These are phyloP conservation scores for Lithobates sylvaticus DNA, from an alignment of 2,797 vertebrate species.

Conservation along the genomic window DNA sequence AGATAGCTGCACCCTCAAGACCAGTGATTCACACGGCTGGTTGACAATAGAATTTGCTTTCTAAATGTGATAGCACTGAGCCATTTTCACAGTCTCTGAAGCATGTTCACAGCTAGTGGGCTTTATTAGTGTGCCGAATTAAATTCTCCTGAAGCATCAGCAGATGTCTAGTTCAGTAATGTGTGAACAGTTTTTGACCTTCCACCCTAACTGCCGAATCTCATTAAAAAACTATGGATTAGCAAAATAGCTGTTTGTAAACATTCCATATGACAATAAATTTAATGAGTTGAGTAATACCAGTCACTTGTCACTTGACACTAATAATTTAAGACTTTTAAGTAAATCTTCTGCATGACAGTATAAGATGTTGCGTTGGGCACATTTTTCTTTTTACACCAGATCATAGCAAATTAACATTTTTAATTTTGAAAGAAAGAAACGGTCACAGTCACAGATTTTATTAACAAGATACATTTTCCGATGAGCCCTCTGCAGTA, in stretches of 20 bases:
- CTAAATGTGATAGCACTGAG: conserved; percentile 73
- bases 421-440: conserved; percentile 23
- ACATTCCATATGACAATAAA: conserved; percentile 51
- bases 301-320: conserved; percentile 20
- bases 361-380: conserved; percentile 2
- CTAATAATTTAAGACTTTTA: conserved; percentile 50
- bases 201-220: conserved; percentile 76
- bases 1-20: conserved; percentile 61
- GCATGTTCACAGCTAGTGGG: conserved; percentile 69
- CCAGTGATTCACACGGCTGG: conserved; percentile 62
- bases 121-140: conserved; percentile 73
- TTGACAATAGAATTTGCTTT: conserved; percentile 69
- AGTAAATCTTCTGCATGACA: conserved; percentile 33
- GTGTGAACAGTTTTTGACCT: conserved; percentile 80
- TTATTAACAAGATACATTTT: conserved; percentile 29
- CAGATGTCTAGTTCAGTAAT: conserved; percentile 72
- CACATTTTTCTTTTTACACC: background rate
- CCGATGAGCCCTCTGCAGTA: conserved; percentile 8
- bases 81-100: conserved; percentile 72
- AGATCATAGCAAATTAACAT: conserved; percentile 34
- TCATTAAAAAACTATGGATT: conserved; percentile 73
- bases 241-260: conserved; percentile 62
- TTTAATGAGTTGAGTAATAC: conserved; percentile 14
- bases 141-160: conserved; percentile 71
- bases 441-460: background rate